These are phyloP conservation scores for Sciurus carolinensis DNA, from an alignment of 2,797 vertebrate genomes.

Conservation along the genomic window DNA sequence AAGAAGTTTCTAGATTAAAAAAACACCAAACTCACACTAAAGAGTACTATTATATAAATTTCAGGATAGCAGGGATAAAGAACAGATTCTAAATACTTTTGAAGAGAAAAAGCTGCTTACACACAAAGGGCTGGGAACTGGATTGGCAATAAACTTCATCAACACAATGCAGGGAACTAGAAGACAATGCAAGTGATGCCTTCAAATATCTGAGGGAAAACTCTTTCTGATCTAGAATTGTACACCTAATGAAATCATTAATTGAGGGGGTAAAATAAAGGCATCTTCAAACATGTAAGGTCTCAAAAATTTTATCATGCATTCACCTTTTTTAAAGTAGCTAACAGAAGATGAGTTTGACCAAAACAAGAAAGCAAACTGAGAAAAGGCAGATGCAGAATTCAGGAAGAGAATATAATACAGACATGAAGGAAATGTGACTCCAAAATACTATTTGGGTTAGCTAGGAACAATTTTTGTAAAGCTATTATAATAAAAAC, in stretches of 20 bases:
- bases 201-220: conserved; percentile 54
- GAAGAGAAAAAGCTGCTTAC: conserved; percentile 56
- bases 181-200: conserved; percentile 58
- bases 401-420: conserved; percentile 44
- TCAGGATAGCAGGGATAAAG: conserved; percentile 27
- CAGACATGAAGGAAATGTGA: conserved; percentile 52
- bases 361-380: conserved; percentile 42
- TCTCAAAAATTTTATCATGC: conserved; percentile 39
- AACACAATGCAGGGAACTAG: conserved; percentile 46
- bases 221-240: conserved; percentile 62
- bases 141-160: conserved; percentile 49
- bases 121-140: conserved; percentile 50
- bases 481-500: conserved; percentile 57
- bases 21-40: not conserved
- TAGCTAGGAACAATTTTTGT: conserved; percentile 50
- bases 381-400: conserved; percentile 50
- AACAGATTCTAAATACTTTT: conserved; percentile 41
- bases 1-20: conserved; percentile 57
- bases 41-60: conserved; percentile 38
- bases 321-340: conserved; percentile 51
- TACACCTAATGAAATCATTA: conserved; percentile 58
- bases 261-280: conserved; percentile 40
- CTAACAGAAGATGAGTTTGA: conserved; percentile 25
- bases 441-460: conserved; percentile 1
- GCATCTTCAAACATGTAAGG: conserved; percentile 34